Conservation (phyloP, 2,113 vertebrate genomes). For the Pongo pygmaeus region DNA sequence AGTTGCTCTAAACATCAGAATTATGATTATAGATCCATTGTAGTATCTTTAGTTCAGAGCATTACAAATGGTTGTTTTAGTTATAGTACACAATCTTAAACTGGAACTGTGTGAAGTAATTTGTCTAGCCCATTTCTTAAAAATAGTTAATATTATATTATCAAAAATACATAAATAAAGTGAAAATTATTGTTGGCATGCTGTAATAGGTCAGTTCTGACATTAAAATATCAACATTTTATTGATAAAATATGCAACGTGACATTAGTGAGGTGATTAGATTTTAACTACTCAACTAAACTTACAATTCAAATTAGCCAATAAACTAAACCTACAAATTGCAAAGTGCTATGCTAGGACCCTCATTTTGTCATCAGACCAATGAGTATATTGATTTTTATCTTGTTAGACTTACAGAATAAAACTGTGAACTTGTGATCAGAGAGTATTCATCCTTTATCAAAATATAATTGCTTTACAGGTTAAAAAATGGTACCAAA, state of each 20-base stretch:
- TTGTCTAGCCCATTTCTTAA: neutral
- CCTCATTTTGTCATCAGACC: neutral
- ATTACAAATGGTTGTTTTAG: neutral
- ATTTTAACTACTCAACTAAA: neutral
- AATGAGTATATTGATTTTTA: neutral
- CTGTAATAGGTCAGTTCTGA: neutral
- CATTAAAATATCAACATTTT: neutral
- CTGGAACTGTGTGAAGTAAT: neutral
- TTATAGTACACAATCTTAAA: neutral
- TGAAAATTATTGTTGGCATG: neutral
- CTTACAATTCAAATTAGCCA: neutral
- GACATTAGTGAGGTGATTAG: neutral
- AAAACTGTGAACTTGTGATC: neutral
- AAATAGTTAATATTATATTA: neutral
- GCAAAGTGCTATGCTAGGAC: neutral
- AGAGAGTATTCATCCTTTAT: neutral
- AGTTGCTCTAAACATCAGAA: neutral
- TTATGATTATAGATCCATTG: neutral
- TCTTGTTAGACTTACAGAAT: neutral
- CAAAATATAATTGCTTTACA: neutral
- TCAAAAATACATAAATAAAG: neutral
- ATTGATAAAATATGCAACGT: neutral
- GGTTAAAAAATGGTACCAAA: neutral
- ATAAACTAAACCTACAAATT: neutral
- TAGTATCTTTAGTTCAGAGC: neutral